Percentiles rank a stretch among this genome's conserved stretches.
Conservation (phyloP, 2,888 invertebrate genomes). For the Epiblema foenella region DNA sequence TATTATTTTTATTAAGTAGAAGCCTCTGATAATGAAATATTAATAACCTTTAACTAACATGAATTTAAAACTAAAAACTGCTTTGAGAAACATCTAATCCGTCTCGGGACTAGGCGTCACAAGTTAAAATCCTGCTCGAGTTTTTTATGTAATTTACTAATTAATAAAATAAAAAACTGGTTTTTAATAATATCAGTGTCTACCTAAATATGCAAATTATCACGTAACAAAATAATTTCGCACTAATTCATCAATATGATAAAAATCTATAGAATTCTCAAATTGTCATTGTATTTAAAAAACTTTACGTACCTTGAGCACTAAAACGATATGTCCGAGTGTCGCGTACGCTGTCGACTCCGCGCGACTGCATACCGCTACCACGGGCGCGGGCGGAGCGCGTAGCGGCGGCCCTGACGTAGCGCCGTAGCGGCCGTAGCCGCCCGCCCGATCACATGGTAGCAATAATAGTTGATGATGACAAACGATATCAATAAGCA, state of each 20-base stretch:
- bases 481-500: slow-evolving; percentile 30
- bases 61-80: neutral
- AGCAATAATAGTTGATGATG: slow-evolving; percentile 17
- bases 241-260: neutral
- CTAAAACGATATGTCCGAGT: slow-evolving; percentile 34
- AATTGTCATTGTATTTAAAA: neutral
- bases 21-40: no score
- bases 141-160: no score
- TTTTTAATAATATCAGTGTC: neutral
- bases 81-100: neutral
- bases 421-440: slow-evolving; percentile 21
- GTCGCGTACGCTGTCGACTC: slow-evolving; percentile 33
- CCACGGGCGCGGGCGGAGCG: slow-evolving; percentile 10
- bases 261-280: neutral
- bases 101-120: neutral
- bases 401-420: slow-evolving; percentile 21
- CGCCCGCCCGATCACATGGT: slow-evolving; percentile 8
- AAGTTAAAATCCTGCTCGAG: neutral
- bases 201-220: neutral
- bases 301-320: slow-evolving; percentile 23
- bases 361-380: slow-evolving; percentile 35
- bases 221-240: neutral
- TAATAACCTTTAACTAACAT: neutral
- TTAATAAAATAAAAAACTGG: neutral
- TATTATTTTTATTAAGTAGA: neutral